These are phyloP conservation scores for Gallinago nigripennis DNA, from an alignment of 2,797 vertebrate genomes.

Conservation along the genomic window DNA sequence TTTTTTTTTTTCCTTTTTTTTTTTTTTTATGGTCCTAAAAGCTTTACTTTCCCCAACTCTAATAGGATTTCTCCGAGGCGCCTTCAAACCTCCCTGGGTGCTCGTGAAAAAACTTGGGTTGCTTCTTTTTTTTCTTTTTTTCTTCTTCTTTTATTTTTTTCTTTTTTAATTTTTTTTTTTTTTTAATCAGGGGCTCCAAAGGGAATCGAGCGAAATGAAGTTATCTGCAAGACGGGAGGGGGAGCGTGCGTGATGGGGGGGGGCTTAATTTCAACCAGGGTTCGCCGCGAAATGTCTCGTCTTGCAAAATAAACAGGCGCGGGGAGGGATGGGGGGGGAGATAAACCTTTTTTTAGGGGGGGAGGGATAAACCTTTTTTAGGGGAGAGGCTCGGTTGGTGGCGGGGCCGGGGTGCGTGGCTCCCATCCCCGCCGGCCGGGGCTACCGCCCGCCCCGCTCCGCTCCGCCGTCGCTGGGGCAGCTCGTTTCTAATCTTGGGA, in stretches of 20 bases:
- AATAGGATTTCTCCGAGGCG: conserved; percentile 84
- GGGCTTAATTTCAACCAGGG: not conserved
- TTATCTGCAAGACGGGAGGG: not conserved
- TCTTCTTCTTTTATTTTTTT: too few species aligned
- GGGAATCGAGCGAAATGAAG: not conserved
- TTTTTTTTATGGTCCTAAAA: not conserved
- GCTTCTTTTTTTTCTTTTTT: not conserved
- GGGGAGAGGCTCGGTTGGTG: not conserved
- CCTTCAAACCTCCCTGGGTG: not conserved
- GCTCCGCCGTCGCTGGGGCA: not conserved
- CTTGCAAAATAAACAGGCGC: not conserved
- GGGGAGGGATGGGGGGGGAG: not conserved
- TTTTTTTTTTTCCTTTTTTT: not conserved
- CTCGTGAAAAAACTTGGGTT: not conserved
- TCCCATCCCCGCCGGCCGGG: not conserved
- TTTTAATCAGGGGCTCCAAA: not conserved
- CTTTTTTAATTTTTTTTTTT: not conserved
- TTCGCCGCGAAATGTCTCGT: not conserved
- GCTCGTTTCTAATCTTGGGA: conserved; percentile 4
- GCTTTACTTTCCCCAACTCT: conserved; percentile 65
- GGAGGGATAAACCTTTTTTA: too few species aligned
- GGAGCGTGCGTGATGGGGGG: not conserved
- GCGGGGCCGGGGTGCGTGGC: not conserved
- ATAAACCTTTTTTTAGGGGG: too few species aligned
- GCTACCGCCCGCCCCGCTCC: not conserved